Conservation (phyloP, 2,797 vertebrate species). For the Fringilla coelebs region DNA sequence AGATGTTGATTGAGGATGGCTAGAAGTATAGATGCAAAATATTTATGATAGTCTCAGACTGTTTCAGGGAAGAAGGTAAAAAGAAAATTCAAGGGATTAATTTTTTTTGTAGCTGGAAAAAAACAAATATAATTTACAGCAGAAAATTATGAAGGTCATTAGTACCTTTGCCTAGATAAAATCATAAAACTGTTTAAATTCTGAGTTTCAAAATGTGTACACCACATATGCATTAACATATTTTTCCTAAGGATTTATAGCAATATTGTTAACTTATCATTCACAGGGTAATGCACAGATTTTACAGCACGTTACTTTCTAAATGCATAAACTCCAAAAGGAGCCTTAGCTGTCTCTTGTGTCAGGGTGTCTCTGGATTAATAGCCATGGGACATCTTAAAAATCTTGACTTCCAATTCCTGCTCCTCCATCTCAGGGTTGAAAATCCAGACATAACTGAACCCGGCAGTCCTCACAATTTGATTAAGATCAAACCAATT, state of each 20-base stretch:
- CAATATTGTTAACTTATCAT: background rate
- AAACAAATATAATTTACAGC: background rate
- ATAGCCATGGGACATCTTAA: background rate
- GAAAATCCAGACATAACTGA: background rate
- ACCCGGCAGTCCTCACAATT: accelerated
- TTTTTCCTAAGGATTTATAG: conserved; percentile 11
- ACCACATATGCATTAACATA: background rate
- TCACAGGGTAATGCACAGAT: background rate
- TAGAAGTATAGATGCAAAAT: background rate
- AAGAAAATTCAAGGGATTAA: background rate
- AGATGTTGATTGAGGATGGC: background rate
- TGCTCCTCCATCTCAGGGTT: background rate
- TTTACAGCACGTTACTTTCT: background rate
- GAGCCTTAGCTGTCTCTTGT: background rate
- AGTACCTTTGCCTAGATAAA: conserved; percentile 16
- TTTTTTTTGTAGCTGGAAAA: background rate
- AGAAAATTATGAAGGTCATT: background rate
- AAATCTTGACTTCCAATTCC: background rate
- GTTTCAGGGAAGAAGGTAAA: background rate
- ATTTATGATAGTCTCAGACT: background rate
- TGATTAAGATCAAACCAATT: background rate
- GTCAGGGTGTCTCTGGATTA: background rate
- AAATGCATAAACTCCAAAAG: background rate
- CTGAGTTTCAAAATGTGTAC: background rate
- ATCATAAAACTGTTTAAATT: background rate